These are phyloP conservation scores for Yponomeuta evonymella DNA, from an alignment of 2,888 invertebrate species.

Conservation along the genomic window DNA sequence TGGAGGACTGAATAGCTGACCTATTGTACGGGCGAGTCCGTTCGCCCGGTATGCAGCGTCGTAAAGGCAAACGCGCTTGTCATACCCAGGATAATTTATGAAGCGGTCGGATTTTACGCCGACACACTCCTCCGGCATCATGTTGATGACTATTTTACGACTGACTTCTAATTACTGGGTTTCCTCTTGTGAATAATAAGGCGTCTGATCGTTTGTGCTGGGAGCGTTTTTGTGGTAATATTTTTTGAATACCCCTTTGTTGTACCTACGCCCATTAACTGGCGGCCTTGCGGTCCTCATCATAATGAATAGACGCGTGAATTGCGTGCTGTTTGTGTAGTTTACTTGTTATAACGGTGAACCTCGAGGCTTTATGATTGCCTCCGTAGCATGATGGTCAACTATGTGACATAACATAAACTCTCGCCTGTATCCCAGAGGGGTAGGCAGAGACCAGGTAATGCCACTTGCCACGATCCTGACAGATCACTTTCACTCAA, in stretches of 20 bases:
- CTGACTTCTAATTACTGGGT: conserved; percentile 67
- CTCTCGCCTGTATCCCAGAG: too few relatives aligned
- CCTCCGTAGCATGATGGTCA: too few relatives aligned
- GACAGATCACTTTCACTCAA: too few relatives aligned
- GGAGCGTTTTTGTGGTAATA: neutral
- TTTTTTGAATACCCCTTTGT: conserved; percentile 1
- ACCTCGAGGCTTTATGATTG: too few relatives aligned
- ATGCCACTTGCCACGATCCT: too few relatives aligned
- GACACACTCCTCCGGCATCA: conserved; percentile 55
- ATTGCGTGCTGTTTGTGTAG: neutral
- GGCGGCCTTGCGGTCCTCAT: neutral
- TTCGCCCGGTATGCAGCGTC: conserved; percentile 27
- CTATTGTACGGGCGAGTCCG: conserved; percentile 20
- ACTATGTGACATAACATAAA: too few relatives aligned
- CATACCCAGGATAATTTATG: conserved; percentile 69
- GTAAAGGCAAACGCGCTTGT: conserved; percentile 65
- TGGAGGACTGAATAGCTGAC: conserved; percentile 10
- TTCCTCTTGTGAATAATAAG: conserved; percentile 41
- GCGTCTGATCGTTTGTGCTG: conserved; percentile 4
- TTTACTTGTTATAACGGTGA: neutral
- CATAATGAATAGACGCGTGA: neutral
- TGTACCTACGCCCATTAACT: conserved; percentile 7
- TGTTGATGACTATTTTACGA: conserved; percentile 72
- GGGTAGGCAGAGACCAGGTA: too few relatives aligned
- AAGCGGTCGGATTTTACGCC: conserved; percentile 48